Conservation (phyloP, 2,797 vertebrate genomes). For the Periophthalmus magnuspinnatus region DNA sequence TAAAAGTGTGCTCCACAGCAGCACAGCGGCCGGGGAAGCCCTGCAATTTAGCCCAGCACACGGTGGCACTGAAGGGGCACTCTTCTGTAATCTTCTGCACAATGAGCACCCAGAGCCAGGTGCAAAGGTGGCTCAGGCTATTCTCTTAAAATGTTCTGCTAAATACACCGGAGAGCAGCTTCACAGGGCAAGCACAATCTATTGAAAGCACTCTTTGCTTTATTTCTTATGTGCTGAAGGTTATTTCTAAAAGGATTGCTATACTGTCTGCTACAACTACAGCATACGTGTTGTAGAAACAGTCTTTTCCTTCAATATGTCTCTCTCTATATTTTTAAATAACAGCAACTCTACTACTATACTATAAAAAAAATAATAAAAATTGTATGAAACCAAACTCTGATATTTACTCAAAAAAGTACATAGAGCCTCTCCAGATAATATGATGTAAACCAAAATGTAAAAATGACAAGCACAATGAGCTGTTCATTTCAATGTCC, state of each 20-base stretch:
- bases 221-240: neutral
- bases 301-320: neutral
- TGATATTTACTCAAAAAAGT: neutral
- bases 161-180: constrained; percentile 5
- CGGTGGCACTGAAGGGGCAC: constrained; percentile 7
- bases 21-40: constrained; percentile 12
- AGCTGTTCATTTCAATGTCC: neutral
- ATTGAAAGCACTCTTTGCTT: neutral
- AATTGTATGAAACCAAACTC: neutral
- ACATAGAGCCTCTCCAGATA: neutral
- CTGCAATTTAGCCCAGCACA: constrained; percentile 12
- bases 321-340: neutral
- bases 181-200: constrained; percentile 5
- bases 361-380: neutral
- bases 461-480: neutral
- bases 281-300: neutral
- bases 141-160: constrained; percentile 7
- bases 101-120: constrained; percentile 30
- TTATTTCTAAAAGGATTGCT: neutral
- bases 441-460: neutral
- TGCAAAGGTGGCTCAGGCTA: constrained; percentile 12
- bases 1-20: constrained; percentile 20
- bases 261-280: neutral
- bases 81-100: constrained; percentile 24
- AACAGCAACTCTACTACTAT: neutral